These are phyloP conservation scores for Chaetodon trifasciatus DNA, from an alignment of 2,797 vertebrate genomes.

Conservation along the genomic window DNA sequence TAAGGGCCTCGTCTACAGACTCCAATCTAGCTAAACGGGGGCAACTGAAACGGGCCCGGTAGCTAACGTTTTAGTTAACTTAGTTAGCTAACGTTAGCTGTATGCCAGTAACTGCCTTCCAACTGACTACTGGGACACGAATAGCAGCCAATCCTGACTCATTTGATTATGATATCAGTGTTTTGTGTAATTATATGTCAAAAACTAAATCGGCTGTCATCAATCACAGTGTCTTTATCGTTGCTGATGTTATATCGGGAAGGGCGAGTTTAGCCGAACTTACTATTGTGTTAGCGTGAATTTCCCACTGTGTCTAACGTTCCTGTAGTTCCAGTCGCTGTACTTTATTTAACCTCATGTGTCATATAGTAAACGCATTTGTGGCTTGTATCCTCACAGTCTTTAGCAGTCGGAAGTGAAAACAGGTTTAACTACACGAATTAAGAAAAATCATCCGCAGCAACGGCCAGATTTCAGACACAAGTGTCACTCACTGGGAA, in stretches of 20 bases:
- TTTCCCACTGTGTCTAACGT: constrained; percentile 8
- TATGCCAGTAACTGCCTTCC: not conserved
- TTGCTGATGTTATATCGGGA: not conserved
- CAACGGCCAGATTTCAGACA: constrained; percentile 12
- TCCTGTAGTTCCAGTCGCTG: constrained; percentile 3
- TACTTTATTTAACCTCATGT: not conserved
- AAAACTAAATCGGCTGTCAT: not conserved
- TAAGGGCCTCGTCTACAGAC: constrained; percentile 60
- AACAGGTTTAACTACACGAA: not conserved
- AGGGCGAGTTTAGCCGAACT: constrained; percentile 15
- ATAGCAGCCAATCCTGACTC: not conserved
- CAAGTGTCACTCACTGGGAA: not conserved
- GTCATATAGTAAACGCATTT: not conserved
- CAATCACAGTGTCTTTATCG: not conserved
- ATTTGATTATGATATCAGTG: not conserved
- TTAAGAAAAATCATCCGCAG: not conserved
- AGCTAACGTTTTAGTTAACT: constrained; percentile 45
- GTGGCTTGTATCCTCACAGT: not conserved
- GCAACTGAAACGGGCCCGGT: constrained; percentile 63
- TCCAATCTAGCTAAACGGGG: constrained; percentile 36
- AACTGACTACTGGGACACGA: not conserved
- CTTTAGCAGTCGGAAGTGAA: not conserved
- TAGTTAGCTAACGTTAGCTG: constrained; percentile 57
- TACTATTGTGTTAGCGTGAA: not conserved
- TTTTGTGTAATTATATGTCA: not conserved